Evolutionary conservation across 1,140 invertebrate genomes (phyloP), one percentile per base, ranked within the genome.

Genomic region (Nasonia giraulti): DNA sequence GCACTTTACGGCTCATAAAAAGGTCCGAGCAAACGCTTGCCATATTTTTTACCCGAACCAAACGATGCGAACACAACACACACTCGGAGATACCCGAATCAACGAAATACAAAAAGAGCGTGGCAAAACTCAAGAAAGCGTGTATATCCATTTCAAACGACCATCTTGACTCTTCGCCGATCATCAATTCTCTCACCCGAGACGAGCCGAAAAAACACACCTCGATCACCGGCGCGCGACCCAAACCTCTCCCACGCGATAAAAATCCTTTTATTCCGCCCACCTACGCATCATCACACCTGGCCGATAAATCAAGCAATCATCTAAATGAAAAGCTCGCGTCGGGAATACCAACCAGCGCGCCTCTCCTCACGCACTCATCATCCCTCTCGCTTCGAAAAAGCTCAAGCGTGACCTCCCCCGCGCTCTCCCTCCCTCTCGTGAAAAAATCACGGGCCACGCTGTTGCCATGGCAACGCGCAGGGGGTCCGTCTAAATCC

Each of bases 401-500:
- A 17, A 27, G 69, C 69, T 11, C 27, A 23, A 23, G 68, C 23
- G 68, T 71, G 31, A 31, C 69, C 69, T 71, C 62, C n/a, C n/a
- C n/a, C 14, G 62, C 62, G 14, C 14, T 20, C 62, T 4, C 33
- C 3, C 68, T 71, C 37, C 62, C 66, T 37, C 14, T 68, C 5
- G 12, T 20, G 7, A 74, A 74, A 71, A 37, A 62, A 79, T 31
- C 8, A 78, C 27, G 31, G 44, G 12, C 31, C 86, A 86, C 82
- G 88, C 88, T 90, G 91, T 92, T 90, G 88, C 91, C 87, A 92
- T 92, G 91, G 88, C 88, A 85, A 92, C 91, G 88, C 87, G 86
- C 86, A 62, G n/a, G 82, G 77, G 69, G 75, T 84, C 87, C 88
- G 89, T 91, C 90, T 91, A 92, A 92, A 92, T 91, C 91, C 91